Evolutionary conservation across 2,113 vertebrate species (phyloP).

Genomic region (Zingel zingel): DNA sequence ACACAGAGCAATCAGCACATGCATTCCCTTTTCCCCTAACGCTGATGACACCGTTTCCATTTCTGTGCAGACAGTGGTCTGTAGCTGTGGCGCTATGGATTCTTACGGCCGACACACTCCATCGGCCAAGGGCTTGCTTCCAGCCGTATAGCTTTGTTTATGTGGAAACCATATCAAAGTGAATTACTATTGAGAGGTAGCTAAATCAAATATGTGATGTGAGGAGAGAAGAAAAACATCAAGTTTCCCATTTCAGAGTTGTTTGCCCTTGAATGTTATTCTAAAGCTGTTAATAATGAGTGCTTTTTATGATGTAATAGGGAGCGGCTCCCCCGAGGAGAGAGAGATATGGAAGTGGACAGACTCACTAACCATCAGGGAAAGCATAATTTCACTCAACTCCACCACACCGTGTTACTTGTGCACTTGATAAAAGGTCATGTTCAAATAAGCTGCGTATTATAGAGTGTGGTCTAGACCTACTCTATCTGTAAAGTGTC

Average conservation of each 20-base stretch:
- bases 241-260: slow-evolving; percentile 77
- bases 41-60: slow-evolving; percentile 79
- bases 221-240: slow-evolving; percentile 63
- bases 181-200: slow-evolving; percentile 76
- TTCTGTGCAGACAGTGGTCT: slow-evolving; percentile 68
- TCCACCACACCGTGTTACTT: slow-evolving; percentile 53
- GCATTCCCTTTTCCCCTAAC: slow-evolving; percentile 69
- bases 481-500: too few relatives aligned
- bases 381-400: slow-evolving; percentile 64
- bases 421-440: slow-evolving; percentile 70
- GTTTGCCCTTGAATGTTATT: slow-evolving; percentile 79
- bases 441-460: slow-evolving; percentile 62
- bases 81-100: slow-evolving; percentile 72
- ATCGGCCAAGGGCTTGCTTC: slow-evolving; percentile 76
- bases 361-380: slow-evolving; percentile 63
- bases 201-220: slow-evolving; percentile 81
- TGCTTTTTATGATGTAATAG: slow-evolving; percentile 77
- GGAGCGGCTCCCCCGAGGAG: slow-evolving; percentile 68
- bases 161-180: slow-evolving; percentile 82
- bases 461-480: too few relatives aligned
- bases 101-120: slow-evolving; percentile 79
- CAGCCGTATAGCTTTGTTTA: slow-evolving; percentile 79
- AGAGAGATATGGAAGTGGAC: slow-evolving; percentile 69
- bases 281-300: slow-evolving; percentile 74
- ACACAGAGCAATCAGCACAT: slow-evolving; percentile 57